Conservation (phyloP, 2,797 vertebrate species). For the Crocodylus rhombifer region DNA sequence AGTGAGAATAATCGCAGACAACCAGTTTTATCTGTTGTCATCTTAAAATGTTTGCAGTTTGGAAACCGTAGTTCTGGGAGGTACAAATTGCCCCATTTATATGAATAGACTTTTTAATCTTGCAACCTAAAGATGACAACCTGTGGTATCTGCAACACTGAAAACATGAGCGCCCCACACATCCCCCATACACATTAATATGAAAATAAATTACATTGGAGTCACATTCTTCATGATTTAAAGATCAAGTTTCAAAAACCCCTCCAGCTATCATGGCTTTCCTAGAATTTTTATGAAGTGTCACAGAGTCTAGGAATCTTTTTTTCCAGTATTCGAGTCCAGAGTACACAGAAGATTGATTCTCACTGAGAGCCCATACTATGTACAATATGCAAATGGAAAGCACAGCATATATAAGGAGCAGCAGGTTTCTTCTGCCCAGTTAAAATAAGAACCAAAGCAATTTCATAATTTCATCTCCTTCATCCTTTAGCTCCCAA, state of each 20-base stretch:
- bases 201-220: too few species aligned
- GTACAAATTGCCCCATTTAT: neutral
- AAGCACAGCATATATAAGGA: neutral
- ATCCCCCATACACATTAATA: neutral
- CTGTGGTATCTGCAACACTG: neutral
- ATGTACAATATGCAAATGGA: neutral
- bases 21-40: neutral
- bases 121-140: neutral
- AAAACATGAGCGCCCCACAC: neutral
- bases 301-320: too few species aligned
- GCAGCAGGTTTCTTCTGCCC: neutral
- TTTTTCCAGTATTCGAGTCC: too few species aligned
- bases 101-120: neutral
- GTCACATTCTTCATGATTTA: too few species aligned
- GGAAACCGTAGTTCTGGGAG: neutral
- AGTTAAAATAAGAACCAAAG: neutral
- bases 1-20: neutral
- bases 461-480: neutral
- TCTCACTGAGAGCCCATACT: too few species aligned
- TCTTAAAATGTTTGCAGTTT: neutral
- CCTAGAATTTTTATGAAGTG: too few species aligned
- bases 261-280: too few species aligned
- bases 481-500: rapidly evolving
- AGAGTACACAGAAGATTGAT: too few species aligned
- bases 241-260: too few species aligned